Percentiles rank a stretch among this genome's conserved stretches.
phyloP scores from a whole-genome alignment of 2,797 vertebrate genomes.

The Melanotaenia parkinsoni region DNA sequence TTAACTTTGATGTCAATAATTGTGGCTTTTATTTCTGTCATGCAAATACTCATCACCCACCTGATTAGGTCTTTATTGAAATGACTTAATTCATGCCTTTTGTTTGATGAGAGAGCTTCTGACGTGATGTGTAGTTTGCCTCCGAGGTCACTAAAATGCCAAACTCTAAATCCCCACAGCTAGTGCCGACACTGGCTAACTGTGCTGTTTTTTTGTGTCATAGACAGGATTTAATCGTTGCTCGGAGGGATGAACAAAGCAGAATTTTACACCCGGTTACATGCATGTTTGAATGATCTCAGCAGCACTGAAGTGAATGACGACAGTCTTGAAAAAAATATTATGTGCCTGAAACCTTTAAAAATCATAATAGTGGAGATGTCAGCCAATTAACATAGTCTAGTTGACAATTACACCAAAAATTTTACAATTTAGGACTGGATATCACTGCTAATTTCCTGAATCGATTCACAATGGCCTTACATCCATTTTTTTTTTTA shows the following conservation, averaged over 20 bases:
- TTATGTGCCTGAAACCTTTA: conserved; percentile 11
- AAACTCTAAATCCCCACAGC: conserved; percentile 14
- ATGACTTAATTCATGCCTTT: conserved; percentile 4
- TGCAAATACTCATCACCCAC: neutral
- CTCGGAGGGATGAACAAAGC: conserved; percentile 29
- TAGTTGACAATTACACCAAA: too few species aligned
- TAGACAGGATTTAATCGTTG: conserved; percentile 29
- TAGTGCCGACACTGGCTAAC: neutral
- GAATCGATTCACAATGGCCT: too few species aligned
- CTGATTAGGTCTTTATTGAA: neutral
- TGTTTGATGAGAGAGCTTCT: conserved; percentile 5
- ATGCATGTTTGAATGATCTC: conserved; percentile 31
- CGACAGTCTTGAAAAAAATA: neutral
- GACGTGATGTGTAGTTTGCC: conserved; percentile 14
- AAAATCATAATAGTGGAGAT: neutral
- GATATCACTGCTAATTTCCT: too few species aligned
- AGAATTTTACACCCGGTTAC: conserved; percentile 23
- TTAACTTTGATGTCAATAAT: neutral
- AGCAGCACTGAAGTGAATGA: conserved; percentile 30
- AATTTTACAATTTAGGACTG: too few species aligned
- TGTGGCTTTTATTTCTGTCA: neutral
- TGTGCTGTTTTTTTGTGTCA: neutral
- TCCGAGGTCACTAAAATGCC: neutral
- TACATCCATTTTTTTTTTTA: too few species aligned
- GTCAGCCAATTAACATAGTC: too few species aligned